Base-by-base conservation (phyloP, 2,797 vertebrate species). In the Esox lucius region DNA sequence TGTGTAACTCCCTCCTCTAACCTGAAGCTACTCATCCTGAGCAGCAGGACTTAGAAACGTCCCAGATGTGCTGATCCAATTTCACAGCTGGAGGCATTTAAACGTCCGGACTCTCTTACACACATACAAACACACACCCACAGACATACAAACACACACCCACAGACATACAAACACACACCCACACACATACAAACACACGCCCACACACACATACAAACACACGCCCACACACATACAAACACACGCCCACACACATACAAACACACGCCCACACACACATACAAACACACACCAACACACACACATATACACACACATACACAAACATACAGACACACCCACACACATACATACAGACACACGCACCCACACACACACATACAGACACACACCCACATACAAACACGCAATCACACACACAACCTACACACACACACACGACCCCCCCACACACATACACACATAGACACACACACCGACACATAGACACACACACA, bases 71-170 rank as follows among this genome's bases (percentile, higher is more conserved):
- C 85, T 33, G 84, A 88, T 91, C 87, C 83, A 78, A 78, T 91
- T 90, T 87, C 91, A 91, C 92, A 93, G 91, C 89, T 92, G 91
- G 88, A 85, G 80, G 82, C 82, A 90, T 81, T 93, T 89, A 90
- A 68, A 85, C 68, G 11, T 69, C 79, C 77, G 16, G 15, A 79
- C 33, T 33, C 75, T 79, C 78, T 71, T 51, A 74, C 71, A 67
- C 66, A 68, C 59, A 59, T 66, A 56, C 70, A 72, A 59, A 33
- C 35, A 31, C 70, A 33, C 65, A 49, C 35, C 39, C 39, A 42
- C 39, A 6, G 39, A 42, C 39, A 42, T 42, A 70, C 69, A 61
- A 42, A 71, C 39, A 49, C 72, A 71, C 59, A 65, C 67, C 31
- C 33, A 48, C 56, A 49, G 62, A 77, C 67, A 73, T 72, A 70